A percentile compares a stretch with the other conserved stretches of the same genome.
phyloP scores from a whole-genome alignment of 1,140 invertebrate species.

The Gryon sp. region DNA sequence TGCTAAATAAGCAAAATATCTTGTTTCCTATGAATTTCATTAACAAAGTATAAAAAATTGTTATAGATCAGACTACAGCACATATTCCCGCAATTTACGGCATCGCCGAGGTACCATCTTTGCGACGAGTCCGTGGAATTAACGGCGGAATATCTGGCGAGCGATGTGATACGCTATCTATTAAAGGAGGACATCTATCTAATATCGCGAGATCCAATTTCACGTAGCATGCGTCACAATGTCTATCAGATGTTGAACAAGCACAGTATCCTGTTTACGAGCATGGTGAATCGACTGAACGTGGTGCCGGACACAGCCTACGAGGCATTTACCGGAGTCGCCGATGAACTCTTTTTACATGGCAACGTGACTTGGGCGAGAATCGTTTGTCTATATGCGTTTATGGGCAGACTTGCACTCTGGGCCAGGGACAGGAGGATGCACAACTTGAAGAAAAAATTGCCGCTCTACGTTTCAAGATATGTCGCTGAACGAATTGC shows the following conservation, averaged over 20 bases:
- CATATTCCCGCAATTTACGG: conserved; percentile 73
- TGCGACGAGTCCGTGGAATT: conserved; percentile 74
- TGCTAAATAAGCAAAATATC: not conserved
- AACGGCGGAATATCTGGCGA: conserved; percentile 73
- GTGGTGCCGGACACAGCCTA: conserved; percentile 80
- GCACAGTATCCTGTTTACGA: conserved; percentile 82
- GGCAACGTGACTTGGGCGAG: conserved; percentile 82
- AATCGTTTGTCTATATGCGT: conserved; percentile 83
- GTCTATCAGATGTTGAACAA: conserved; percentile 80
- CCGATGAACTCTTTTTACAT: conserved; percentile 82
- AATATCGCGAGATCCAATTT: conserved; percentile 76
- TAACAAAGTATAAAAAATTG: too few relatives aligned
- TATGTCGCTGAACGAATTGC: conserved; percentile 76
- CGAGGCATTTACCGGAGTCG: conserved; percentile 81
- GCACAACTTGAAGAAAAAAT: conserved; percentile 74
- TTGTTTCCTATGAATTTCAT: conserved; percentile 37
- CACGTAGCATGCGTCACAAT: conserved; percentile 77
- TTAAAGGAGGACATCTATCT: conserved; percentile 77
- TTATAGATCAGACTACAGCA: conserved; percentile 77
- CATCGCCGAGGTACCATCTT: conserved; percentile 64
- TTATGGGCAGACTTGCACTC: conserved; percentile 81
- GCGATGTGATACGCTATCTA: conserved; percentile 77
- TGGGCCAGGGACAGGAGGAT: conserved; percentile 79
- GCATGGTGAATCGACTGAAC: conserved; percentile 82
- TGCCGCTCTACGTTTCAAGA: conserved; percentile 76